Base-by-base conservation (phyloP, 2,888 invertebrate species). In the Tenthredo livida region DNA sequence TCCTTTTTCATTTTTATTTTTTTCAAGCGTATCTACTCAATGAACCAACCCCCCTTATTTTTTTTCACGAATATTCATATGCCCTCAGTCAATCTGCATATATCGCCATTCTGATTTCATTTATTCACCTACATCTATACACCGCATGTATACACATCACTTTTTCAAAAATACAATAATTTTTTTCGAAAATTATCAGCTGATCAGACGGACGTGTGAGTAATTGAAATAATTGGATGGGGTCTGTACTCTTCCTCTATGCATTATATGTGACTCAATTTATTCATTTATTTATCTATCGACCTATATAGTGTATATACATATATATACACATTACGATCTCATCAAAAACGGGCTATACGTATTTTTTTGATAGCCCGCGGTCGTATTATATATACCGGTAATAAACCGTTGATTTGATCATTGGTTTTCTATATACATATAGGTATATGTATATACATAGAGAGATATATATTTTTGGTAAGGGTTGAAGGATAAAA, bases 401-500 rank as follows among this genome's bases (percentile, higher is more conserved):
- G 43, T 73, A 73, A 73, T 73, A 73, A 73, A 73, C 73, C 73
- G 73, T 73, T 73, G 43, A 43, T 73, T 73, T 43, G 73, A 73
- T 73, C 73, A 73, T 43, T 25, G 43, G 73, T 73, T 25, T 25
- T 70, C 5, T 17, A 15, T 5, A 50, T 5, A 33, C 1, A 50
- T 50, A 50, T 50, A 47, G 4, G 1, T 40, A 9, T 40, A 40
- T 40, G 9, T 40, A 40, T 40, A 9, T 40, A 40, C 9, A 7
- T 40, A 40, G 0, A 40, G 10, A 43, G 40, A 40, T 7, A 12
- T 10, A n/a, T 10, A 43, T n/a, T 54, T 7, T n/a, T 7, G n/a
- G 7, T n/a, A 54, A 54, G 54, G 54, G n/a, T 54, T n/a, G 54
- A n/a, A 7, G 54, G 54, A 54, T 54, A n/a, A 54, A 54, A 54